phyloP scores from a whole-genome alignment of 92 coral and sea anemone genomes.

The Phenganax stokvisi region DNA sequence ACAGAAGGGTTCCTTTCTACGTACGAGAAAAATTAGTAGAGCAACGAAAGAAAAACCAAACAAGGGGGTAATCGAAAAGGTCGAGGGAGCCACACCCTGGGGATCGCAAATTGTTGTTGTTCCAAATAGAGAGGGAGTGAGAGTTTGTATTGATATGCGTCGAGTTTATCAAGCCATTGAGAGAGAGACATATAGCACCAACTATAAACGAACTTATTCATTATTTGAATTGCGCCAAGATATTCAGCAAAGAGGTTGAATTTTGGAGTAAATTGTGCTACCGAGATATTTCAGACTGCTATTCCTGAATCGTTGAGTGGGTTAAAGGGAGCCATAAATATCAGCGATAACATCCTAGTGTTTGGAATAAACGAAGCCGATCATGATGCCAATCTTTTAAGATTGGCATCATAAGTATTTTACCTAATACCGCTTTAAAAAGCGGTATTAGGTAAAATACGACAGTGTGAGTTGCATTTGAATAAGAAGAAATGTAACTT shows the following conservation, averaged over 20 bases:
- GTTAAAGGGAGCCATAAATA: constrained; percentile 32
- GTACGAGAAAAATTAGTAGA: constrained; percentile 50
- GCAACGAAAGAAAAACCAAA: constrained; percentile 33
- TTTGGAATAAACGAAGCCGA: constrained; percentile 34
- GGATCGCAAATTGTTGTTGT: constrained; percentile 59
- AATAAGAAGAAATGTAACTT: constrained; percentile 45
- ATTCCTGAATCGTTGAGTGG: constrained; percentile 36
- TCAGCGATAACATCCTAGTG: constrained; percentile 48
- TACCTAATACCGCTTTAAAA: neutral
- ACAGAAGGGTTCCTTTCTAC: constrained; percentile 52
- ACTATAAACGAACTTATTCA: constrained; percentile 48
- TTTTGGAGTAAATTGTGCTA: constrained; percentile 46
- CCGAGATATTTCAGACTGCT: constrained; percentile 47
- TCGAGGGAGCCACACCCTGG: constrained; percentile 54
- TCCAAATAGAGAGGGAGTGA: constrained; percentile 51
- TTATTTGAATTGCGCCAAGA: constrained; percentile 55
- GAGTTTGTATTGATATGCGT: constrained; percentile 37
- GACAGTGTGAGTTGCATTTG: constrained; percentile 51
- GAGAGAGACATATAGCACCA: constrained; percentile 54
- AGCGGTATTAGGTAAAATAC: constrained; percentile 40
- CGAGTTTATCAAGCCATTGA: constrained; percentile 47
- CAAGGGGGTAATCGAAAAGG: constrained; percentile 46
- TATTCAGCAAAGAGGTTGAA: constrained; percentile 51
- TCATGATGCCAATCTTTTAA: constrained; percentile 39
- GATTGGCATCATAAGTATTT: too few relatives aligned